Base-by-base conservation (phyloP, 2,888 invertebrate species). In the Oxytorus armatus region DNA sequence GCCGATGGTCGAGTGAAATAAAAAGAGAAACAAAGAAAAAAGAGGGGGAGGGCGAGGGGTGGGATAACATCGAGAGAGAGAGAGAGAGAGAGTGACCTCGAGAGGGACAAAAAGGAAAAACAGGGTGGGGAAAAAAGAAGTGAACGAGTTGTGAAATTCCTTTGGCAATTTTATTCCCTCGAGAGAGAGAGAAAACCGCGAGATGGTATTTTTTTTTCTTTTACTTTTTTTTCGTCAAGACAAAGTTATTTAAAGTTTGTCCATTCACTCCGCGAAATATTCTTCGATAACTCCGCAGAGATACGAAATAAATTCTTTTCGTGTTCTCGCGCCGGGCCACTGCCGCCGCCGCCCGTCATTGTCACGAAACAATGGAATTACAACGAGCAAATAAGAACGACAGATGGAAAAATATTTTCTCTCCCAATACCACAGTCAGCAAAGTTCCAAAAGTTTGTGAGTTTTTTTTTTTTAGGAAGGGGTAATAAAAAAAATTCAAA, bases 181-280 rank as follows among this genome's bases (percentile, higher is more conserved):
- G 44, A 47, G 47, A 63, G 39, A 14, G 39, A 21, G 36, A 36
- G 47, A 65, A 39, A 55, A 42, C 55, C 23, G 11, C 16, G 69
- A 69, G n/a, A n/a, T n/a, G n/a, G n/a, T n/a, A n/a, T n/a, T n/a
- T n/a, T n/a, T n/a, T n/a, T n/a, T n/a, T n/a, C n/a, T n/a, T n/a
- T n/a, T n/a, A n/a, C n/a, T n/a, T n/a, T n/a, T 69, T 69, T 55
- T 25, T 11, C 18, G 23, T 44, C 23, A 25, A 69, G 55, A 69
- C 44, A 44, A n/a, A 55, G 53, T 69, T 69, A 69, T 69, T 69
- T 55, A 53, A 55, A 69, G 23, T 69, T 69, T 55, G 25, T 16
- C 55, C 55, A 29, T 55, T 3, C 36, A 39, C 36, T 36, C 23
- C 18, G 16, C 16, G 36, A 51, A 16, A 49, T 66, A 51, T 51